Evolutionary conservation across 1,140 invertebrate species (phyloP).

Genomic region (Grapholita molesta): DNA sequence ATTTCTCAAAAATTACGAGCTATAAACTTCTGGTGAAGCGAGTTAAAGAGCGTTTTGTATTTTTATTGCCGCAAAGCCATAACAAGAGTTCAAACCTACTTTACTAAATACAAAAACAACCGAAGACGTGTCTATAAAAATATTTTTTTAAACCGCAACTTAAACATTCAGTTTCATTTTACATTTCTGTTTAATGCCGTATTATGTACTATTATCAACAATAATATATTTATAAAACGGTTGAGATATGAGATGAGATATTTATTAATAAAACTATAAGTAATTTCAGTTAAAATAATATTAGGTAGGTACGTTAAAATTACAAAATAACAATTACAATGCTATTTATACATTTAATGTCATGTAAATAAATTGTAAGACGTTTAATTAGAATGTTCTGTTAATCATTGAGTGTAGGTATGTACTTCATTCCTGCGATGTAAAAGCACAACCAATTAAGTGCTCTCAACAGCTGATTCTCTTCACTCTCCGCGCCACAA

Average conservation of each 20-base stretch:
- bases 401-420: not conserved
- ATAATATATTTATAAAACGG: too few species aligned
- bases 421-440: not conserved
- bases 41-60: not conserved
- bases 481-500: not conserved
- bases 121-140: too few species aligned
- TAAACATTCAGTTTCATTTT: too few species aligned
- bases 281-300: too few species aligned
- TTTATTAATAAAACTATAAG: too few species aligned
- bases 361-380: not conserved
- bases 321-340: too few species aligned
- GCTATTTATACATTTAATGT: too few species aligned
- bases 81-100: not conserved
- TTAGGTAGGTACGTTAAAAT: too few species aligned
- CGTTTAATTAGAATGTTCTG: not conserved
- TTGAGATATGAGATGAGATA: too few species aligned
- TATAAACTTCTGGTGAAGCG: not conserved
- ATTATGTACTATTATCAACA: too few species aligned
- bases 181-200: too few species aligned
- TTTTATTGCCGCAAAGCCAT: not conserved
- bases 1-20: not conserved
- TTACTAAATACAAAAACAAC: not conserved
- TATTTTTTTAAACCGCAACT: too few species aligned
- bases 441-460: not conserved
- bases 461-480: conserved; percentile 6